Conservation (phyloP, 2,113 vertebrate species). For the Oncorhynchus gorbuscha region DNA sequence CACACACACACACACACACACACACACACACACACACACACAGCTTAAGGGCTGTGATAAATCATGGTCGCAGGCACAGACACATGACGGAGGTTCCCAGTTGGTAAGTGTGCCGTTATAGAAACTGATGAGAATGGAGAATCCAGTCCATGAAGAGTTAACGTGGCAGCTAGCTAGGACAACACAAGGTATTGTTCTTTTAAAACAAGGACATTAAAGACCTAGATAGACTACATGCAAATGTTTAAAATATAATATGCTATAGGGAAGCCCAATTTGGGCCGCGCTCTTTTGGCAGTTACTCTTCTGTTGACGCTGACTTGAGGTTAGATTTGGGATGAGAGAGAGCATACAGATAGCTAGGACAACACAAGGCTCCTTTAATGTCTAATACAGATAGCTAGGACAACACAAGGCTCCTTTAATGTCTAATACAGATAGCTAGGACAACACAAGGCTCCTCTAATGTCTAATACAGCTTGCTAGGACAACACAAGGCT, state of each 20-base stretch:
- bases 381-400: too few relatives aligned
- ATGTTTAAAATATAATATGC: too few relatives aligned
- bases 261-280: too few relatives aligned
- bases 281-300: too few relatives aligned
- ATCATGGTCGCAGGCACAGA: conserved; percentile 5
- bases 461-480: too few relatives aligned
- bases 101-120: conserved; percentile 48
- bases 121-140: conserved; percentile 42
- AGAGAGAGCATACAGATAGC: background rate
- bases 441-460: too few relatives aligned
- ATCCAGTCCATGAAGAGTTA: conserved; percentile 23
- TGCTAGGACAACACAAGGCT: background rate
- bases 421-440: too few relatives aligned
- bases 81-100: conserved; percentile 8
- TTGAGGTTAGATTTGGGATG: background rate
- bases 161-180: conserved; percentile 7
- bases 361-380: too few relatives aligned
- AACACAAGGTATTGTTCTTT: too few relatives aligned
- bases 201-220: too few relatives aligned
- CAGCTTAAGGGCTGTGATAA: background rate
- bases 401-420: too few relatives aligned
- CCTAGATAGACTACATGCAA: too few relatives aligned
- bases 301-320: background rate
- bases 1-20: background rate
- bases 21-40: conserved; percentile 6